Evolutionary conservation across 2,113 vertebrate genomes (phyloP).

Genomic region (Nothocercus julius): DNA sequence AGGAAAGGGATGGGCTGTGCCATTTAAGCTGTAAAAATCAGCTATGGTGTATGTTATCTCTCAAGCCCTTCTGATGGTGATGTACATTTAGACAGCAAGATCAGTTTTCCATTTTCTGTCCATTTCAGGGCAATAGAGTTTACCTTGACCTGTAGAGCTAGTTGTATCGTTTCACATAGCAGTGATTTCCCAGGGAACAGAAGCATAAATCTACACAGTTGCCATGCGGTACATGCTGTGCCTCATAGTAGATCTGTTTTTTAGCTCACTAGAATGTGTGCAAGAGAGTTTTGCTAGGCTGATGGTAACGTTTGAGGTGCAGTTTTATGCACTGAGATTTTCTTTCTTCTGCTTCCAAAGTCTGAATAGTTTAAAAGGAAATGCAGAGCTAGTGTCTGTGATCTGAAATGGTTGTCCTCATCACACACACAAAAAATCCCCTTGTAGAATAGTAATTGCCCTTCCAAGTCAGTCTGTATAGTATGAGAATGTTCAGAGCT

Average conservation of each 20-base stretch:
- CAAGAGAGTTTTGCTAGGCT: neutral
- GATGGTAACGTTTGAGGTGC: slow-evolving; percentile 16
- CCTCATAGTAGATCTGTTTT: neutral
- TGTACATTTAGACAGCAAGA: neutral
- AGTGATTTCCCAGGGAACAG: slow-evolving; percentile 12
- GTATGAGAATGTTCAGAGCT: slow-evolving; percentile 8
- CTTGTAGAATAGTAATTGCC: slow-evolving; percentile 11
- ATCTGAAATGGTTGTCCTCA: neutral
- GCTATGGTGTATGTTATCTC: neutral
- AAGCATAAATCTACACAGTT: neutral
- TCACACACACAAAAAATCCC: neutral
- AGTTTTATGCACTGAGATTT: neutral
- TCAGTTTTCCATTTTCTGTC: neutral
- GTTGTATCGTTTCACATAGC: slow-evolving; percentile 4
- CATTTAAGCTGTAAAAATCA: slow-evolving; percentile 1
- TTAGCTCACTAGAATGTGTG: neutral
- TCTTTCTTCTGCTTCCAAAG: neutral
- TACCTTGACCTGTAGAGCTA: neutral
- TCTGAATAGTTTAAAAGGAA: neutral
- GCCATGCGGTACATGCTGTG: neutral
- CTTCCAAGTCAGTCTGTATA: neutral
- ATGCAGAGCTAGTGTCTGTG: neutral
- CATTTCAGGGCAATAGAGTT: neutral
- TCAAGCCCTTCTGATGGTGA: neutral
- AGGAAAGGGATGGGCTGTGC: neutral